These are phyloP conservation scores for Chymomyza costata DNA, from an alignment of 1,140 invertebrate species.

Conservation along the genomic window DNA sequence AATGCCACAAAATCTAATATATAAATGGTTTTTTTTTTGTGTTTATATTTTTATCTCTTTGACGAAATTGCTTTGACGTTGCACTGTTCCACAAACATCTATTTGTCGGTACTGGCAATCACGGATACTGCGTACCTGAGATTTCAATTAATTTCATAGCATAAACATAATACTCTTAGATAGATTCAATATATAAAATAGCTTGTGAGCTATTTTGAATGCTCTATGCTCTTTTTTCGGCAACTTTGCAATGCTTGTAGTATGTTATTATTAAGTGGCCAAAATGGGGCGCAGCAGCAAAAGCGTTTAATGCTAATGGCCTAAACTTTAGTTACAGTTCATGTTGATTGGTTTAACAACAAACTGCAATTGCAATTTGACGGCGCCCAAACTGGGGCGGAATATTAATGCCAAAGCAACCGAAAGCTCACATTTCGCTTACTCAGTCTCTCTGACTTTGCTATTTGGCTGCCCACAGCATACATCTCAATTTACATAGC, in stretches of 20 bases:
- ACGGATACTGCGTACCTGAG: constrained; percentile 84
- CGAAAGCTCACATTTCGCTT: no score
- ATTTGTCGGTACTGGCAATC: constrained; percentile 84
- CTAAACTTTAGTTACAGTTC: no score
- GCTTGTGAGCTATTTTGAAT: constrained; percentile 49
- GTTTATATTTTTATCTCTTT: constrained; percentile 14
- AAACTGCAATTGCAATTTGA: no score
- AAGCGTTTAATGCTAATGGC: no score
- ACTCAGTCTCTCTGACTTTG: no score
- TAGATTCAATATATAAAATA: constrained; percentile 76
- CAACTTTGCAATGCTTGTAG: constrained; percentile 66
- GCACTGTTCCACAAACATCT: constrained; percentile 85
- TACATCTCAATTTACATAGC: constrained; percentile 87
- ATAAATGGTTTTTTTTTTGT: constrained; percentile 11
- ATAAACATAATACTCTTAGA: constrained; percentile 81
- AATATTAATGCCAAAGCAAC: no score
- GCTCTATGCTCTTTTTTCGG: constrained; percentile 50
- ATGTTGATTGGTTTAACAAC: no score
- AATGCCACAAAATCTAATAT: no score
- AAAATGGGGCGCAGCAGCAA: no score
- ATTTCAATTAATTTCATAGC: constrained; percentile 81
- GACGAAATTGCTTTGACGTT: constrained; percentile 64
- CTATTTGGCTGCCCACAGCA: no score
- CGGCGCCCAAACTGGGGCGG: no score
- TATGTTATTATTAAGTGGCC: no score